Evolutionary conservation across 2,113 vertebrate genomes (phyloP), one percentile per base, ranked within the genome.

Genomic region (Trichomycterus rosablanca): DNA sequence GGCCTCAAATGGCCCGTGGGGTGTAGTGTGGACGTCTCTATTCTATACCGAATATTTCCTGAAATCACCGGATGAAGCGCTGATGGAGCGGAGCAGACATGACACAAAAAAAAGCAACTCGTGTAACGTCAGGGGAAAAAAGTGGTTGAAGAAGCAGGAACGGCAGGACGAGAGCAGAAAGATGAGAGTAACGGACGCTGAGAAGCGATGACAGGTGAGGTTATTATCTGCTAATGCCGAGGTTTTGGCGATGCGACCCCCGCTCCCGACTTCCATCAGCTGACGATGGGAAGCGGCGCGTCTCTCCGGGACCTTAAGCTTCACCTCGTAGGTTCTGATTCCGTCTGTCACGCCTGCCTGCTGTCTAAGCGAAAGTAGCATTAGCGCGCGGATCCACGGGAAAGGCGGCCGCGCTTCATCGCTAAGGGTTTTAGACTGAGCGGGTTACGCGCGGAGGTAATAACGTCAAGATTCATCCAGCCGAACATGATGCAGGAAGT

Each of bases 171-270:
- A n/a, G 26, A 35, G 28, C 30, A 40, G 23, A 8, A 10, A 5
- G 39, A 8, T 18, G 44, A 43, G 35, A 42, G 23, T 35, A 54
- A 54, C 48, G 30, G 46, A 48, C 59, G 42, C 54, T 40, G 42
- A 34, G 59, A 53, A 54, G 46, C 62, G 49, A 44, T 35, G 62
- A 50, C 56, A 55, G 63, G 37, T 50, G 35, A 66, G 68, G 57
- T 55, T 70, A 60, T 70, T 70, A 60, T 66, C 50, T 55, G 50
- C 46, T 50, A 61, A 61, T 40, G 59, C 35, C 23, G 35, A 19
- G 45, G 45, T 26, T 49, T 35, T 39, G 18, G 30, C 45, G 24
- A 2, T 19, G 49, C 14, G 32, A 3, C 32, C 22, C 45, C 20
- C 2, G n/a, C 37, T 22, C 37, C 49, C 49, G 14, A 7, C 34